phyloP scores from a whole-genome alignment of 2,888 invertebrate genomes.

The Cheiracanthium punctorium region DNA sequence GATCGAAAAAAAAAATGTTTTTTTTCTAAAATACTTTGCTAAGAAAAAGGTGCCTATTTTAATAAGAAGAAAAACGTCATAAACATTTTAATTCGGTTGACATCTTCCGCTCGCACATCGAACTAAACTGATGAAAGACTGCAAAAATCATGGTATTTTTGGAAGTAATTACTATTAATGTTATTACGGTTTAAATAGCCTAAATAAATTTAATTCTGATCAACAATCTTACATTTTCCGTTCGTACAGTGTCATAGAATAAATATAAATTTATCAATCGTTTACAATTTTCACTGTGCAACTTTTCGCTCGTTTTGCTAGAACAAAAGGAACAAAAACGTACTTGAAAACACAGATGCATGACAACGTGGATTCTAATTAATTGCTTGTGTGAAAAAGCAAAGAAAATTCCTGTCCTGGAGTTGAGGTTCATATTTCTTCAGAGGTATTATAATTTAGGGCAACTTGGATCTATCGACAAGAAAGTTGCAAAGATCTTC shows the following conservation, averaged over 20 bases:
- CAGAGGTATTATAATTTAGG: background rate
- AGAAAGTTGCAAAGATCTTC: background rate
- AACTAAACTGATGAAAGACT: background rate
- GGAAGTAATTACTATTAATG: background rate
- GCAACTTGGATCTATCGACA: background rate
- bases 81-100: background rate
- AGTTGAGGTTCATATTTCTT: conserved; percentile 4
- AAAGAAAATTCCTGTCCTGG: background rate
- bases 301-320: background rate
- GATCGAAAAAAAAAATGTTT: background rate
- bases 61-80: background rate
- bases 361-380: background rate
- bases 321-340: background rate
- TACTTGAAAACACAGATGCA: background rate
- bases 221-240: background rate
- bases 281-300: too few relatives aligned
- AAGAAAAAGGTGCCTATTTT: too few relatives aligned
- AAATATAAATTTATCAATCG: background rate
- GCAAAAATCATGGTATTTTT: background rate
- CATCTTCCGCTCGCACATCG: background rate
- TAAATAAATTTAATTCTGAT: background rate
- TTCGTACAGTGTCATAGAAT: background rate
- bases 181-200: background rate
- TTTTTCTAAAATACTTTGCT: background rate
- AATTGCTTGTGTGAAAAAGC: background rate